These are phyloP conservation scores for Druon quercuslanigerum DNA, from an alignment of 1,140 invertebrate genomes.

Conservation along the genomic window DNA sequence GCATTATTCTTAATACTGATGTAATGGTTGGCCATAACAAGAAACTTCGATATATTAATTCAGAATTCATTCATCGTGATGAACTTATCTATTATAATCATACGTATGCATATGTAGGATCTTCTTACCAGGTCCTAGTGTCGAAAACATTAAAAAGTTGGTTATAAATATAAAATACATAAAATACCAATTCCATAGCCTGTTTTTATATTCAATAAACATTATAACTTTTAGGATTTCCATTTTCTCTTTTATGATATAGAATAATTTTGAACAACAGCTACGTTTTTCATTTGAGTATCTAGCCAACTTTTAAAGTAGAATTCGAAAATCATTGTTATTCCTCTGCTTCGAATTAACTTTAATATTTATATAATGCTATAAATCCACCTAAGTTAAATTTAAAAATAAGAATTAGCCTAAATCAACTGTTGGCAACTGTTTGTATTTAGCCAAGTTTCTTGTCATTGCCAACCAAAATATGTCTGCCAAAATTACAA, in stretches of 20 bases:
- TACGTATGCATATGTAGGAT: neutral
- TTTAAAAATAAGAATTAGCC: neutral
- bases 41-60: neutral
- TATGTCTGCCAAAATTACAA: neutral
- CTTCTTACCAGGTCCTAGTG: neutral
- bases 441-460: neutral
- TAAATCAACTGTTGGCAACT: neutral
- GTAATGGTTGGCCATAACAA: neutral
- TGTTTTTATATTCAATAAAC: neutral
- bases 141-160: constrained; percentile 8
- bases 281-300: neutral
- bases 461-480: neutral
- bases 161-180: neutral
- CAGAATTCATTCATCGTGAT: neutral
- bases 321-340: neutral
- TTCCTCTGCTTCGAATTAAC: constrained; percentile 8
- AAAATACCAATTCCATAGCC: neutral
- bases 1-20: neutral
- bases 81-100: neutral
- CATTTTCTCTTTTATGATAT: neutral
- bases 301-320: constrained; percentile 8
- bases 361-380: constrained; percentile 7
- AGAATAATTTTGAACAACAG: neutral
- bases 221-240: neutral
- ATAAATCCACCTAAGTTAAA: neutral